Conservation (phyloP, 23 tunicate genomes). For the Halocynthia aurantium region DNA sequence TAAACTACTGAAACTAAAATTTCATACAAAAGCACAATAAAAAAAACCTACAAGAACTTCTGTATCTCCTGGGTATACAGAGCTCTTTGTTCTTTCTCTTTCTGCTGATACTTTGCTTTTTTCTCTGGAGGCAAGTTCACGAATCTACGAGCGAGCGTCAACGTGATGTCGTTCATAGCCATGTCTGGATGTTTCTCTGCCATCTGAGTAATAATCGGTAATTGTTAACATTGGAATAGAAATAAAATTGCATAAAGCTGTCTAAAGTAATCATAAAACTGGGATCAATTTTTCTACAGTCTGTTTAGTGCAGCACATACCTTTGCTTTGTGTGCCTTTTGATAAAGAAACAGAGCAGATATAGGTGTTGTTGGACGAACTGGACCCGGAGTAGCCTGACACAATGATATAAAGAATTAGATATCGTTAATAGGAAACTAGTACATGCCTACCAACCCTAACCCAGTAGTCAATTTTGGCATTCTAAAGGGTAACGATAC, state of each 20-base stretch:
- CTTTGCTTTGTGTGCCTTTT: slow-evolving; percentile 87
- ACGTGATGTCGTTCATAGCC: slow-evolving; percentile 55
- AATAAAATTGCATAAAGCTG: too few species aligned
- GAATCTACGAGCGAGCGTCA: slow-evolving; percentile 69
- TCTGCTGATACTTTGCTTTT: slow-evolving; percentile 66
- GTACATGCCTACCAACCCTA: too few species aligned
- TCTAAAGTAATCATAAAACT: too few species aligned
- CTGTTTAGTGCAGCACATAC: slow-evolving; percentile 4
- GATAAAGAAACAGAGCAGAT: slow-evolving; percentile 82
- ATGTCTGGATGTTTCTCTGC: slow-evolving; percentile 46
- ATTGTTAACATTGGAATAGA: too few species aligned
- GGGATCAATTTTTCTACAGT: too few species aligned
- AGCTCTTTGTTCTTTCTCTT: slow-evolving; percentile 71
- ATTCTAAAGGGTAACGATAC: too few species aligned
- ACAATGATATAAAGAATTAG: too few species aligned
- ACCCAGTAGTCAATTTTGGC: too few species aligned
- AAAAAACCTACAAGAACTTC: slow-evolving; percentile 50
- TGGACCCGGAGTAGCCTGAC: slow-evolving; percentile 21
- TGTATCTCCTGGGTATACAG: slow-evolving; percentile 74
- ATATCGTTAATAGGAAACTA: too few species aligned
- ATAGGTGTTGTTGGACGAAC: slow-evolving; percentile 84
- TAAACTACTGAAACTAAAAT: neutral
- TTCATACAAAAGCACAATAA: neutral
- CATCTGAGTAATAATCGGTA: slow-evolving; percentile 11
- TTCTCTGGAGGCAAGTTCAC: slow-evolving; percentile 73